Evolutionary conservation across 2,113 vertebrate genomes (phyloP).

Genomic region (Chloroceryle aenea): DNA sequence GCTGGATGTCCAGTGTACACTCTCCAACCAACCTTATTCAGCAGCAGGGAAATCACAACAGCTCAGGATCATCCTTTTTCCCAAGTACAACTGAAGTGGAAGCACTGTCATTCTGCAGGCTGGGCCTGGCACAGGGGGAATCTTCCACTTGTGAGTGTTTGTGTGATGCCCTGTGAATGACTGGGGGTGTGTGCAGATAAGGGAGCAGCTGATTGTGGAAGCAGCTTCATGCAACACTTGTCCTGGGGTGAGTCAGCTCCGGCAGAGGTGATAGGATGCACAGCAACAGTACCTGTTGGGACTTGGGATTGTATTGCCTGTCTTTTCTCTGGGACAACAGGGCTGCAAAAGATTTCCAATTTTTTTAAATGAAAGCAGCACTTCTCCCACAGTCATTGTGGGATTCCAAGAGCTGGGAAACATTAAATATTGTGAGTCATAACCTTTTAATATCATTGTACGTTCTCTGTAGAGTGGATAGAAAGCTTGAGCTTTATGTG

Average conservation of each 20-base stretch:
- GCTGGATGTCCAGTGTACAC: neutral
- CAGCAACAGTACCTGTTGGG: neutral
- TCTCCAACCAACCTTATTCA: neutral
- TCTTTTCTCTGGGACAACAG: neutral
- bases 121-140: neutral
- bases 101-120: neutral
- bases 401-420: neutral
- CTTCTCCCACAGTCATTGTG: neutral
- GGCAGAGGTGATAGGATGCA: neutral
- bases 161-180: neutral
- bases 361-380: neutral
- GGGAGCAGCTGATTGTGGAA: neutral
- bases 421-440: neutral
- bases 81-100: neutral
- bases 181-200: fast-evolving
- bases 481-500: neutral
- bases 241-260: neutral
- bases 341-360: neutral
- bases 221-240: neutral
- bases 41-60: neutral
- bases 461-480: neutral
- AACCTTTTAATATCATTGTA: neutral
- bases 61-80: neutral
- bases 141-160: neutral
- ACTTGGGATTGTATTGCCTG: no score